Percentiles rank a stretch among this genome's conserved stretches.
Evolutionary conservation across 2,113 vertebrate genomes (phyloP).

Genomic region (Oceanodroma tethys): DNA sequence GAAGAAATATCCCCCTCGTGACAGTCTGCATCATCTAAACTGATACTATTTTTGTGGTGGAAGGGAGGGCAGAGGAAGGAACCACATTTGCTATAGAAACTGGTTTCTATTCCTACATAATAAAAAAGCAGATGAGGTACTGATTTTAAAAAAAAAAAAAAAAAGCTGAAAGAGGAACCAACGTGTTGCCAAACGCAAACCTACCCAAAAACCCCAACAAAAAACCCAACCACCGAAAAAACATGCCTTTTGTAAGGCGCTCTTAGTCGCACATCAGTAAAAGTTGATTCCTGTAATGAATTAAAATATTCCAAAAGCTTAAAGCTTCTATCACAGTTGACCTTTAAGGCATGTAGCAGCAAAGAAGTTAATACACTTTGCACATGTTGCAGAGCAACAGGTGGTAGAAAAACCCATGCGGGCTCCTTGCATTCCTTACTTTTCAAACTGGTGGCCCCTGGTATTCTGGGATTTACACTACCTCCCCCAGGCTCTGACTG

Average conservation of each 20-base stretch:
- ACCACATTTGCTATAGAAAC: constrained; percentile 33
- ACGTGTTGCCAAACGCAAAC: constrained; percentile 48
- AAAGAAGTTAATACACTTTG: constrained; percentile 92
- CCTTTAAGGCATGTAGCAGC: constrained; percentile 87
- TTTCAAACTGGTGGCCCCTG: constrained; percentile 90
- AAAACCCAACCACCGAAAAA: constrained; percentile 46
- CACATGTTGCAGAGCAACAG: constrained; percentile 95
- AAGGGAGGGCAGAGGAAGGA: neutral
- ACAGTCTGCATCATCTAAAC: neutral
- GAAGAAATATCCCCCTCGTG: neutral
- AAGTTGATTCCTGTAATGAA: constrained; percentile 65
- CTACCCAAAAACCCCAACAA: constrained; percentile 21
- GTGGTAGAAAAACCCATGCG: constrained; percentile 83
- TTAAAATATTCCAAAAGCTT: constrained; percentile 76
- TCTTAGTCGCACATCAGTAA: constrained; percentile 52
- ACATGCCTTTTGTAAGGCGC: neutral
- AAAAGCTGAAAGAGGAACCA: constrained; percentile 47
- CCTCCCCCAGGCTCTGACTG: constrained; percentile 93
- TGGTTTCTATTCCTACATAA: constrained; percentile 44
- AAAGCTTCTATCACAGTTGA: constrained; percentile 70
- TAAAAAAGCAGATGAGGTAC: constrained; percentile 42
- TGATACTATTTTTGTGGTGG: neutral
- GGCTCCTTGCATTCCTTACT: constrained; percentile 85
- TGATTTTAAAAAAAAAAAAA: constrained; percentile 22
- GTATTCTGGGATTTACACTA: constrained; percentile 91